Percentiles rank a stretch among this genome's conserved stretches.
These are phyloP conservation scores for Daptonema setosum DNA, from an alignment of 2,888 invertebrate species.

Conservation along the genomic window DNA sequence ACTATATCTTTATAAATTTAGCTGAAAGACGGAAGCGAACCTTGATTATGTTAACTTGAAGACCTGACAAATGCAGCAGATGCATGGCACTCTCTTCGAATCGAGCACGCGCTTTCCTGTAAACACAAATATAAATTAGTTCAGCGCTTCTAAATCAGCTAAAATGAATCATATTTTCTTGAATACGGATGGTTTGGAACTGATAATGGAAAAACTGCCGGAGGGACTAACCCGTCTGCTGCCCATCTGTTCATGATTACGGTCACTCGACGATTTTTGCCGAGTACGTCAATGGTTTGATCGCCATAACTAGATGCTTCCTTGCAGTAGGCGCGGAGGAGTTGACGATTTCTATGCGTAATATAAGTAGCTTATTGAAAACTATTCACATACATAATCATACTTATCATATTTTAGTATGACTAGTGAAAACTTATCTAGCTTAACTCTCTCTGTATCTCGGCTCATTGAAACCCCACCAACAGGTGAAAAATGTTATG, in stretches of 20 bases:
- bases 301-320: not conserved
- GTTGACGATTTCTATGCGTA: too few relatives aligned
- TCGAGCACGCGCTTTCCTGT: not conserved
- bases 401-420: too few relatives aligned
- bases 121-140: not conserved
- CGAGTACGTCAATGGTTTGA: not conserved
- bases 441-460: too few relatives aligned
- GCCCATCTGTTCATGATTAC: not conserved
- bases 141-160: not conserved
- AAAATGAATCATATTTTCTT: not conserved
- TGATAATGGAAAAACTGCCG: not conserved
- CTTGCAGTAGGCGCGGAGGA: not conserved
- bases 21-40: too few relatives aligned
- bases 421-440: too few relatives aligned
- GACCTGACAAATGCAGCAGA: constrained; percentile 21
- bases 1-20: too few relatives aligned
- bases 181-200: not conserved
- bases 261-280: not conserved
- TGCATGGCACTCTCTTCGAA: constrained; percentile 18
- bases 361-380: too few relatives aligned
- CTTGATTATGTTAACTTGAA: constrained; percentile 17
- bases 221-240: not conserved
- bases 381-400: too few relatives aligned
- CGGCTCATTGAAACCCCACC: too few relatives aligned
- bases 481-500: too few relatives aligned